A percentile compares a stretch with the other conserved stretches of the same genome.
phyloP scores from a whole-genome alignment of 2,888 invertebrate species.

The Ophioninae sp. region DNA sequence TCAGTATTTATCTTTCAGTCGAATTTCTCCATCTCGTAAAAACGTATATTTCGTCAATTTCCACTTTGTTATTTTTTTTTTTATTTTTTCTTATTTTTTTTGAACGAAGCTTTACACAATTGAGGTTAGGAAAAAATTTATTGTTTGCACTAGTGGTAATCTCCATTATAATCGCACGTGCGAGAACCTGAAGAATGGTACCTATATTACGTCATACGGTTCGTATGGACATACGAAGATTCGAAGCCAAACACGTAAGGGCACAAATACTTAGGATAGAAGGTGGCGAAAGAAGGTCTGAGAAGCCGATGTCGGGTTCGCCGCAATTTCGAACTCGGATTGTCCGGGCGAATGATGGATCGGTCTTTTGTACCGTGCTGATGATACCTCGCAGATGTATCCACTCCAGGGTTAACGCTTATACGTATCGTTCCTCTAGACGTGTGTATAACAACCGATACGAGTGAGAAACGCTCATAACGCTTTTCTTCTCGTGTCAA shows the following conservation, averaged over 20 bases:
- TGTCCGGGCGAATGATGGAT: slow-evolving; percentile 79
- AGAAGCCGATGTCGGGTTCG: slow-evolving; percentile 58
- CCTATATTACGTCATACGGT: slow-evolving; percentile 27
- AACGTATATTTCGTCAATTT: slow-evolving; percentile 20
- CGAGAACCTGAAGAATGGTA: slow-evolving; percentile 65
- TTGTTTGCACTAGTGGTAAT: slow-evolving; percentile 72
- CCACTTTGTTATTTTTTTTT: too few relatives aligned
- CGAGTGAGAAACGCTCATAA: not conserved
- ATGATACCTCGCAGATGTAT: slow-evolving; percentile 80
- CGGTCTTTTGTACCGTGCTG: slow-evolving; percentile 78
- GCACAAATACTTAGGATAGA: slow-evolving; percentile 26
- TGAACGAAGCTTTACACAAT: not conserved
- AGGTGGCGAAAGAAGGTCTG: slow-evolving; percentile 60
- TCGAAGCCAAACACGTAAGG: not conserved
- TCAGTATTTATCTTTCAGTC: not conserved
- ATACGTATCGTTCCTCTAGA: not conserved
- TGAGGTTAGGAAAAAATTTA: slow-evolving; percentile 47
- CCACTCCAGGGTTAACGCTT: slow-evolving; percentile 58
- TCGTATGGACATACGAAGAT: slow-evolving; percentile 12
- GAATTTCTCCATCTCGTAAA: not conserved
- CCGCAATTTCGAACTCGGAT: slow-evolving; percentile 74
- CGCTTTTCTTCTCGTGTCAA: not conserved
- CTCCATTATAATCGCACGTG: slow-evolving; percentile 76
- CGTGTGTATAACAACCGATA: not conserved
- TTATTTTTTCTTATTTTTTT: slow-evolving; percentile 4